phyloP scores from a whole-genome alignment of 2,888 invertebrate species.

The Eupithecia insigniata region DNA sequence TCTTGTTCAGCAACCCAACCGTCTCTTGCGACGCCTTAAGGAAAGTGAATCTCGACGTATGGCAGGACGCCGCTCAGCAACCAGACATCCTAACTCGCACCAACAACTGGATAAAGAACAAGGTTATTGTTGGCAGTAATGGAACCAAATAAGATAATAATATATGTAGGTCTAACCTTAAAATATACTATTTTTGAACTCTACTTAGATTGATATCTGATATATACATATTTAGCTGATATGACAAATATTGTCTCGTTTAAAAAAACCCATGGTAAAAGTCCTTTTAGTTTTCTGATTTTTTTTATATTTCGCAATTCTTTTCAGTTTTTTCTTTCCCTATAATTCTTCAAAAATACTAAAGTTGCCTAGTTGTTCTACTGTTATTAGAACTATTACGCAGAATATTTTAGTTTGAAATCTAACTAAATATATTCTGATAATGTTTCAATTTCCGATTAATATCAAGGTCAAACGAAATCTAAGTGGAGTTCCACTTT shows the following conservation, averaged over 20 bases:
- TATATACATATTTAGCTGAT: background rate
- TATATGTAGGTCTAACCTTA: background rate
- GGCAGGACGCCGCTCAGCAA: conserved; percentile 70
- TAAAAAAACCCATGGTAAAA: background rate
- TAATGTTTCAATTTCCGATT: background rate
- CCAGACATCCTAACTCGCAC: conserved; percentile 77
- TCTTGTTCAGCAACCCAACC: conserved; percentile 80
- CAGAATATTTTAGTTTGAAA: no score
- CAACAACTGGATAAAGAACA: conserved; percentile 77
- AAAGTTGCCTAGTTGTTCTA: background rate
- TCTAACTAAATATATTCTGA: background rate
- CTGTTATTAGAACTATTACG: no score
- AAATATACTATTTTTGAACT: background rate
- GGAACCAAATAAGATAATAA: conserved; percentile 55
- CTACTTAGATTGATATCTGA: conserved; percentile 2
- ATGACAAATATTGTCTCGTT: background rate
- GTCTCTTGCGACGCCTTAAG: conserved; percentile 80
- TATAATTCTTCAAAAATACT: background rate
- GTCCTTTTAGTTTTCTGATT: background rate
- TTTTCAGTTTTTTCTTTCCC: no score
- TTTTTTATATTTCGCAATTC: background rate
- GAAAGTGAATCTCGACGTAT: conserved; percentile 73
- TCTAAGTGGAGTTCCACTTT: background rate
- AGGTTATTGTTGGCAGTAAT: conserved; percentile 60
- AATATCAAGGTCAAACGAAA: background rate